Conservation (phyloP, 2,113 vertebrate genomes). For the Anolis carolinensis region DNA sequence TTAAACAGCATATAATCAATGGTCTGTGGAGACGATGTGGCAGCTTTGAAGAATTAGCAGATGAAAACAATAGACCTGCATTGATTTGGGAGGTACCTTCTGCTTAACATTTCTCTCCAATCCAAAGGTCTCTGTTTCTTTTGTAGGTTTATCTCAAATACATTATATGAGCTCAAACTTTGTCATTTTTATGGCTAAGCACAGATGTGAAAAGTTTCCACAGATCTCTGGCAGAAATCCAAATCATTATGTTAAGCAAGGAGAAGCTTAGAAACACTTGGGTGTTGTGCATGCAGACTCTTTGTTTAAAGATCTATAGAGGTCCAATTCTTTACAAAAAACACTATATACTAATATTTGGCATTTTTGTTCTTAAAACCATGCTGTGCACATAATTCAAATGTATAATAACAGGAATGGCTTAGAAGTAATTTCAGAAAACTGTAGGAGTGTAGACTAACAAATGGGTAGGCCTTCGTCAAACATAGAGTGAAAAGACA, state of each 20-base stretch:
- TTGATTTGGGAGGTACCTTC: slow-evolving; percentile 45
- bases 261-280: not conserved
- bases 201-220: slow-evolving; percentile 67
- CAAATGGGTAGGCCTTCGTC: not conserved
- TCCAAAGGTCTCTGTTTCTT: slow-evolving; percentile 37
- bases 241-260: slow-evolving; percentile 51
- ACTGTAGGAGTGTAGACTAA: not conserved
- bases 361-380: not conserved
- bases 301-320: slow-evolving; percentile 44
- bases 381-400: not conserved
- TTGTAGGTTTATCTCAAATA: slow-evolving; percentile 55
- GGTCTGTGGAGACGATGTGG: not conserved
- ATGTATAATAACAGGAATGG: not conserved
- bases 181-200: slow-evolving; percentile 63
- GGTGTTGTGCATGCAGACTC: slow-evolving; percentile 62
- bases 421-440: not conserved
- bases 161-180: slow-evolving; percentile 53
- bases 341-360: not conserved
- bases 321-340: slow-evolving; percentile 21
- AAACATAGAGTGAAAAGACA: not conserved
- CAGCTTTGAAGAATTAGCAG: not conserved
- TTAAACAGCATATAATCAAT: not conserved
- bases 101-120: slow-evolving; percentile 33
- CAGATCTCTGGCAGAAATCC: slow-evolving; percentile 58
- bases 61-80: not conserved